Evolutionary conservation across 2,888 invertebrate genomes (phyloP), one percentile per base, ranked within the genome.

Genomic region (Pediacus dermestoides): DNA sequence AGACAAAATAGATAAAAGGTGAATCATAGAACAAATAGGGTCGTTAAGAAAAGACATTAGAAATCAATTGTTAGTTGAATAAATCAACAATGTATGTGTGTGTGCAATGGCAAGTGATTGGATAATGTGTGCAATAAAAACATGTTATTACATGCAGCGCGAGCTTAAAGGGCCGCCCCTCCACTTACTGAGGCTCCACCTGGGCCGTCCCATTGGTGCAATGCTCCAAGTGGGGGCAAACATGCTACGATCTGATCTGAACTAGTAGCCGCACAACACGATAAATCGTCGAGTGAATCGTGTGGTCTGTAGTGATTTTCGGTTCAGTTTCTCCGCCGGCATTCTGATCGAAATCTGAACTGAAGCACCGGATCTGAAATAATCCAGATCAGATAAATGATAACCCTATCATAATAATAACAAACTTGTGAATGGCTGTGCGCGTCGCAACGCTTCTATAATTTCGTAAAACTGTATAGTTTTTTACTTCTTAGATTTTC

Each of bases 41-140:
- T 25, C 31, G 37, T 30, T 38, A 37, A 41, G 41, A 30, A 37
- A 34, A 39, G 37, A 39, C 39, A 44, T 44, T 38, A 42, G 46
- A 46, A 48, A 46, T 47, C 44, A 45, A 50, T 44, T 40, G 42
- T 42, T 40, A 39, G 42, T 46, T 38, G 41, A 44, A 44, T 45
- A 50, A 53, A 55, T 51, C 50, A 50, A 57, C 55, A 57, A 50
- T 57, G 59, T 60, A 58, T 56, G 53, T 4, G 4, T 13, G 28
- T 52, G 4, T 13, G 28, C 52, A 51, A 52, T 46, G 44, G 37
- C 50, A 54, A 55, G 51, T 56, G 57, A 64, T 64, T 63, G 66
- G 65, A 65, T 64, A 64, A 61, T 60, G 57, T 55, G 54, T 48
- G 57, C 58, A 64, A 66, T 63, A 65, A 67, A 66, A 67, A 59